Evolutionary conservation across 2,113 vertebrate species (phyloP).

Genomic region (Rhea pennata): DNA sequence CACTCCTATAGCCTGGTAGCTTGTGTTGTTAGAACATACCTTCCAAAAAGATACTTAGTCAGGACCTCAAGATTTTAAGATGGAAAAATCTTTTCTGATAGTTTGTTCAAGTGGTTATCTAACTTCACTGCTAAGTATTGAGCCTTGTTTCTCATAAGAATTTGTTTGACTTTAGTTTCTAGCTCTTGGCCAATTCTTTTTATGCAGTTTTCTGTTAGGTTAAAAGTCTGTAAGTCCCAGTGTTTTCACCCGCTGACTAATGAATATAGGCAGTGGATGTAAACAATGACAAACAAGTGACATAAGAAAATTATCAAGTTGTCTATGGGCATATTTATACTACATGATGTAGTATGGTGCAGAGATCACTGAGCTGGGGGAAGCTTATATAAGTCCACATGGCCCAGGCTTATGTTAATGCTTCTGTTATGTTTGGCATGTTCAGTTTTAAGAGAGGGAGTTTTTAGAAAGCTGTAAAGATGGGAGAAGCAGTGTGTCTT

Average conservation of each 20-base stretch:
- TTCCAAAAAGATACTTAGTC: background rate
- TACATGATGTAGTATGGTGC: background rate
- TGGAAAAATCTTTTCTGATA: background rate
- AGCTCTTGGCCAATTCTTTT: background rate
- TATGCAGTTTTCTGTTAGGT: background rate
- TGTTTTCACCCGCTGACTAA: background rate
- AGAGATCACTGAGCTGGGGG: background rate
- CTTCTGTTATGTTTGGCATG: background rate
- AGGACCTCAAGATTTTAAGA: background rate
- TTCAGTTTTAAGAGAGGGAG: background rate
- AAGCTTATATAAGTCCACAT: background rate
- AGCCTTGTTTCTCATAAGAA: background rate
- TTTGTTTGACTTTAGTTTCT: background rate
- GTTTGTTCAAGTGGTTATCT: background rate
- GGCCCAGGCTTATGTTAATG: background rate
- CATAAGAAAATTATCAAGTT: background rate
- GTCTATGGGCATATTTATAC: background rate
- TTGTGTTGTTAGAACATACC: background rate
- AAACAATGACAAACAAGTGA: too few relatives aligned
- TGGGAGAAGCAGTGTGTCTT: background rate
- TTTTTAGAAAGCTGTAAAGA: background rate
- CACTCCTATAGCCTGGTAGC: background rate
- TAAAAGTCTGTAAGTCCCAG: background rate
- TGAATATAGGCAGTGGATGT: too few relatives aligned
- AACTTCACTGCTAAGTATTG: background rate